Evolutionary conservation across 2,113 vertebrate species (phyloP).

Genomic region (Columba janthina): DNA sequence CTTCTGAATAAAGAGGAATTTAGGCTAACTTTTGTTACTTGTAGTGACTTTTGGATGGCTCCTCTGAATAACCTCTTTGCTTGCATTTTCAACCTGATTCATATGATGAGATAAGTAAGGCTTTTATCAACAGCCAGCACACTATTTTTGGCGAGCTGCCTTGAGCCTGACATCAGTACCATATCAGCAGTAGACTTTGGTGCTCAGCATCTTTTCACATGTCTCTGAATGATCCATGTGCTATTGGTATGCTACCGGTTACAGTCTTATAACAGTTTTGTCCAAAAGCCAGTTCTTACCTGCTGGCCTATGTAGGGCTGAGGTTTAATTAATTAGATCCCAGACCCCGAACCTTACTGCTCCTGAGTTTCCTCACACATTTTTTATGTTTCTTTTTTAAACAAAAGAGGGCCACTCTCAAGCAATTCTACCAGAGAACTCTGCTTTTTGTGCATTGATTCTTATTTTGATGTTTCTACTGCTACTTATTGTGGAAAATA

Average conservation of each 20-base stretch:
- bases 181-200: neutral
- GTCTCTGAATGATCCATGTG: neutral
- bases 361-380: neutral
- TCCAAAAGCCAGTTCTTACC: neutral
- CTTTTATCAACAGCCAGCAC: neutral
- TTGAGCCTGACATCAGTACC: neutral
- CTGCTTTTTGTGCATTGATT: neutral
- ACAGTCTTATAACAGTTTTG: neutral
- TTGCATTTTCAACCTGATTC: neutral
- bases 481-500: neutral
- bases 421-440: neutral
- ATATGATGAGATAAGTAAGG: fast-evolving
- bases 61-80: neutral
- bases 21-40: neutral
- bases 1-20: neutral
- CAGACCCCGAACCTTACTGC: neutral
- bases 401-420: neutral
- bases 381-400: neutral
- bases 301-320: neutral
- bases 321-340: neutral
- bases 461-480: neutral
- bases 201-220: slow-evolving; percentile 21
- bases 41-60: neutral
- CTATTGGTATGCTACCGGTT: neutral
- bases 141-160: neutral